A percentile compares a stretch with the other conserved stretches of the same genome.
These are phyloP conservation scores for Drosophila leontia DNA, from an alignment of 1,140 invertebrate species.

Conservation along the genomic window DNA sequence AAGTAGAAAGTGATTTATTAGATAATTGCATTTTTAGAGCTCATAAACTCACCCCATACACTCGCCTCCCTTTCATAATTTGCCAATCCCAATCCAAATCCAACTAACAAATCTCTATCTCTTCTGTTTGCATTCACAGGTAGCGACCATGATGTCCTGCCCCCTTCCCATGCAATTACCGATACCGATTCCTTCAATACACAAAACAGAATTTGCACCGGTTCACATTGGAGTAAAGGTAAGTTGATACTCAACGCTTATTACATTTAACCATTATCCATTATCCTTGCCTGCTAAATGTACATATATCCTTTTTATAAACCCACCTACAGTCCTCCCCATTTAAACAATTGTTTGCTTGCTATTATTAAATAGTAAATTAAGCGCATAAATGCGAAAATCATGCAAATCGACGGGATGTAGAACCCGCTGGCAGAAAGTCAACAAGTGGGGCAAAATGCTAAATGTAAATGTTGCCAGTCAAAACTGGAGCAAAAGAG, in stretches of 20 bases:
- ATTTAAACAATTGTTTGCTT: constrained; percentile 30
- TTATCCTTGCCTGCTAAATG: neutral
- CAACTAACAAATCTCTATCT: constrained; percentile 56
- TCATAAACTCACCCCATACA: neutral
- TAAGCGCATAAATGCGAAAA: constrained; percentile 73
- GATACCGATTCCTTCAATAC: constrained; percentile 87
- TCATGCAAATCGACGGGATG: constrained; percentile 68
- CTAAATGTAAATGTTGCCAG: constrained; percentile 69
- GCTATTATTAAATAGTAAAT: constrained; percentile 76
- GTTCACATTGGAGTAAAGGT: constrained; percentile 88
- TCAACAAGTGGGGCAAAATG: constrained; percentile 73
- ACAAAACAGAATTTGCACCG: constrained; percentile 86
- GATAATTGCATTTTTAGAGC: neutral
- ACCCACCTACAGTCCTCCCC: neutral
- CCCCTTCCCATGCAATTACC: constrained; percentile 87
- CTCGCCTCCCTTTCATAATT: neutral
- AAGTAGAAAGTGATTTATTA: neutral
- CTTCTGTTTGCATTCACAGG: constrained; percentile 83
- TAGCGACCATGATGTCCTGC: constrained; percentile 89
- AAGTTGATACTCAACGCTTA: constrained; percentile 49
- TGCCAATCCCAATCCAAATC: constrained; percentile 28
- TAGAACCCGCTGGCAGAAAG: constrained; percentile 55
- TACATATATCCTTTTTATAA: neutral
- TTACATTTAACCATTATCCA: constrained; percentile 17
- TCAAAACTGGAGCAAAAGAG: constrained; percentile 39